Evolutionary conservation across 2,113 vertebrate genomes (phyloP).

Genomic region (Sclerurus mexicanus): DNA sequence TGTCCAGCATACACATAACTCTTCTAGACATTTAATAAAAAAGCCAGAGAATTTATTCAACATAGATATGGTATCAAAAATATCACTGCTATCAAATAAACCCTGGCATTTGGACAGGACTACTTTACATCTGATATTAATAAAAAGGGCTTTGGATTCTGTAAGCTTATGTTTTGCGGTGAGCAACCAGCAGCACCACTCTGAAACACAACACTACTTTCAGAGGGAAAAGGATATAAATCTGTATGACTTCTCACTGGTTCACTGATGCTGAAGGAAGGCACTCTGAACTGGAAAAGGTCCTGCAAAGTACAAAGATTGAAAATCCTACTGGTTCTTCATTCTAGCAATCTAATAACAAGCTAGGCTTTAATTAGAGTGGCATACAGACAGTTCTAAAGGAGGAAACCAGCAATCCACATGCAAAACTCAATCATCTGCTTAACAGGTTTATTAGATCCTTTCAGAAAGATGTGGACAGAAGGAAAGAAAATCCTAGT

Average conservation of each 20-base stretch:
- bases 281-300: neutral
- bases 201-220: neutral
- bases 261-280: constrained; percentile 12
- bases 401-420: neutral
- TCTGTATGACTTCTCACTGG: neutral
- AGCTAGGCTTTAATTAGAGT: constrained; percentile 19
- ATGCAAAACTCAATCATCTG: neutral
- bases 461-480: neutral
- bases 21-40: neutral
- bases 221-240: neutral
- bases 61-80: constrained; percentile 33
- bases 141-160: constrained; percentile 61
- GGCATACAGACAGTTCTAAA: neutral
- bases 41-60: neutral
- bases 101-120: constrained; percentile 52
- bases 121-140: constrained; percentile 57
- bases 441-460: constrained; percentile 24
- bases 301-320: neutral
- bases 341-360: neutral
- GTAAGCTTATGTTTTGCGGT: neutral
- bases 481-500: neutral
- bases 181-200: neutral
- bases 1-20: neutral
- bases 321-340: constrained; percentile 14
- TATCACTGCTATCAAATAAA: constrained; percentile 59